phyloP scores from a whole-genome alignment of 2,113 vertebrate species.

The Ceyx cyanopectus region DNA sequence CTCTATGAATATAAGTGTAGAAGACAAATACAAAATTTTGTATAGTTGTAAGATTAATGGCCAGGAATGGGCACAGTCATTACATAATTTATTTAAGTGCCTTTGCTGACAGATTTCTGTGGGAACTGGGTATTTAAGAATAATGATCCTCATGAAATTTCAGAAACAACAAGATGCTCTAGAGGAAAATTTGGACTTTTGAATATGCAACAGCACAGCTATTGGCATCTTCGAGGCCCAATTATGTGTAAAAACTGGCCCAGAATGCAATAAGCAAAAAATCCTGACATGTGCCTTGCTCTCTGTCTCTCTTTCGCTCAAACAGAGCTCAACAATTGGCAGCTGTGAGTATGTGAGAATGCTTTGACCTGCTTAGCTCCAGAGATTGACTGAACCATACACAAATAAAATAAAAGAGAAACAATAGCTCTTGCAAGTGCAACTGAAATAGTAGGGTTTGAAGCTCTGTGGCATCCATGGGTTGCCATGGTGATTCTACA shows the following conservation, averaged over 20 bases:
- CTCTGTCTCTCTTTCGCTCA: background rate
- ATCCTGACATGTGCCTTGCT: accelerated
- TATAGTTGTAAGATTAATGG: background rate
- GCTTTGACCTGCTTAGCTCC: background rate
- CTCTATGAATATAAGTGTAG: background rate
- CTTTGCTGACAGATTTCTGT: background rate
- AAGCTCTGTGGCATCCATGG: background rate
- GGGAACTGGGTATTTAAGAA: background rate
- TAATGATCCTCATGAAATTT: background rate
- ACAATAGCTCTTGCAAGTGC: background rate
- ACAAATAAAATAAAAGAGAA: background rate
- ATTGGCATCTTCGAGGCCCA: background rate
- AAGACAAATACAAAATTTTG: background rate
- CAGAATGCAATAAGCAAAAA: background rate
- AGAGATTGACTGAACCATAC: background rate
- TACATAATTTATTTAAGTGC: background rate
- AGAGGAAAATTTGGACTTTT: background rate
- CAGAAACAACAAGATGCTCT: background rate
- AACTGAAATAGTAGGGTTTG: background rate
- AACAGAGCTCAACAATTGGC: accelerated
- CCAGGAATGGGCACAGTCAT: background rate
- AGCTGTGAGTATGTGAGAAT: background rate
- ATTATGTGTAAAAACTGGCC: background rate
- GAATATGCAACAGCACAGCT: background rate
- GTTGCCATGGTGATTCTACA: slow-evolving; percentile 26